Evolutionary conservation across 2,113 vertebrate genomes (phyloP).

Genomic region (Stegastes partitus): DNA sequence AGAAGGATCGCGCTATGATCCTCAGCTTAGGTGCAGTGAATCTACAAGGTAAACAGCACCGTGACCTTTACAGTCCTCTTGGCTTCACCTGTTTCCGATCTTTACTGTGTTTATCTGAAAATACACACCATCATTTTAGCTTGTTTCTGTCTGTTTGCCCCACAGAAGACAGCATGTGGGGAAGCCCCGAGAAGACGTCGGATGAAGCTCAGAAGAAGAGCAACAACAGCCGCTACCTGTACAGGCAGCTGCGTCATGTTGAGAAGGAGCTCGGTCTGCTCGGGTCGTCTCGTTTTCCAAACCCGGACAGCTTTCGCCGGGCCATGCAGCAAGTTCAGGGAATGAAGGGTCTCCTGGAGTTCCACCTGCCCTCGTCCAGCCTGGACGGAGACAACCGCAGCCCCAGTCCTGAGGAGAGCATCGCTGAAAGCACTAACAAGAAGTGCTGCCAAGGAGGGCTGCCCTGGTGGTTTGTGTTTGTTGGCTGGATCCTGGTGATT

Average conservation of each 20-base stretch:
- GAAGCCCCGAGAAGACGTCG: conserved; percentile 69
- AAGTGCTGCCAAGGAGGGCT: conserved; percentile 83
- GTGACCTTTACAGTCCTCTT: background rate
- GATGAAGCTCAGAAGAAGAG: conserved; percentile 78
- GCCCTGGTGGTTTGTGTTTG: conserved; percentile 94
- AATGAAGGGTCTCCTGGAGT: conserved; percentile 88
- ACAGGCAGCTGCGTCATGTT: conserved; percentile 88
- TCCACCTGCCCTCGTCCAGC: conserved; percentile 59
- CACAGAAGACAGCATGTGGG: conserved; percentile 74
- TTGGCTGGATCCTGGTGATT: conserved; percentile 92
- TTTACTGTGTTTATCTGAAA: background rate
- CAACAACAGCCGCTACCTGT: conserved; percentile 86
- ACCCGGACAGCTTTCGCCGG: conserved; percentile 83
- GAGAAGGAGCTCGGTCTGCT: conserved; percentile 88
- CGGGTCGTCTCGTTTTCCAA: conserved; percentile 85
- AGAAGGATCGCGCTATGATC: conserved; percentile 79
- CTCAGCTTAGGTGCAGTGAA: conserved; percentile 82
- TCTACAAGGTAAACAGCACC: conserved; percentile 83
- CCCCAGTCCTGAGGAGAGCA: conserved; percentile 70
- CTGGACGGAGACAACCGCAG: conserved; percentile 68
- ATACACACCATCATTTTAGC: background rate
- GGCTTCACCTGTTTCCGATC: background rate
- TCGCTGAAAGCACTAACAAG: conserved; percentile 36
- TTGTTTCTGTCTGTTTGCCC: background rate
- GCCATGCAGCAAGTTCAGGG: conserved; percentile 89